phyloP scores from a whole-genome alignment of 2,797 vertebrate genomes.

The Enteromius anoplus region DNA sequence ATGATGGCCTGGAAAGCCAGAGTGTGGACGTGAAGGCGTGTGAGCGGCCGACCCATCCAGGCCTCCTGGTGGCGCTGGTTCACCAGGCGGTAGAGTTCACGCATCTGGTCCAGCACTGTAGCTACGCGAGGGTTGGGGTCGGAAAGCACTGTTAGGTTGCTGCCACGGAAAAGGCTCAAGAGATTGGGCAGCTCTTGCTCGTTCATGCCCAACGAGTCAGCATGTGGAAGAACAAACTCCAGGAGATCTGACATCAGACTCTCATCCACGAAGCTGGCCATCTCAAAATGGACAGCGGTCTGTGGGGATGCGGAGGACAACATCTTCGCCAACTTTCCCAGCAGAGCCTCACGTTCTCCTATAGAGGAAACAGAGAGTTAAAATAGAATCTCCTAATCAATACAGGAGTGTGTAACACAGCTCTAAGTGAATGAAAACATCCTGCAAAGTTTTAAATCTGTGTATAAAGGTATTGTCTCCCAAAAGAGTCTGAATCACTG shows the following conservation, averaged over 20 bases:
- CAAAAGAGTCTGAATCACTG: too few species aligned
- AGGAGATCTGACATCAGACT: slow-evolving; percentile 81
- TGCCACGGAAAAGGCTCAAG: slow-evolving; percentile 80
- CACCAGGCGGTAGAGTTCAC: slow-evolving; percentile 81
- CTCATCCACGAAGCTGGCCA: slow-evolving; percentile 86
- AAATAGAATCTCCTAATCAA: neutral
- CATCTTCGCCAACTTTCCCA: slow-evolving; percentile 74
- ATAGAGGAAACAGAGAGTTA: slow-evolving; percentile 52
- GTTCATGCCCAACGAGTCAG: slow-evolving; percentile 87
- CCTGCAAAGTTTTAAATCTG: too few species aligned
- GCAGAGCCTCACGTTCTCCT: slow-evolving; percentile 78
- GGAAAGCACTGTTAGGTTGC: slow-evolving; percentile 82
- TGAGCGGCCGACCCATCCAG: slow-evolving; percentile 67
- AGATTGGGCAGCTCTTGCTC: slow-evolving; percentile 88
- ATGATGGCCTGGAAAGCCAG: slow-evolving; percentile 87
- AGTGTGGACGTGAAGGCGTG: slow-evolving; percentile 84
- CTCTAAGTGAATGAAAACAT: too few species aligned
- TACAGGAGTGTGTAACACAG: neutral
- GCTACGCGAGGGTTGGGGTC: slow-evolving; percentile 86
- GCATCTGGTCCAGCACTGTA: slow-evolving; percentile 86
- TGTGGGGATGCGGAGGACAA: slow-evolving; percentile 69
- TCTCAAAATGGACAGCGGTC: slow-evolving; percentile 83
- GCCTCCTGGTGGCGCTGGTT: slow-evolving; percentile 71
- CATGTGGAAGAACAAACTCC: slow-evolving; percentile 71
- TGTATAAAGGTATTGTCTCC: too few species aligned